Evolutionary conservation across 1,140 invertebrate genomes (phyloP).

Genomic region (Tetramorium alpestre): DNA sequence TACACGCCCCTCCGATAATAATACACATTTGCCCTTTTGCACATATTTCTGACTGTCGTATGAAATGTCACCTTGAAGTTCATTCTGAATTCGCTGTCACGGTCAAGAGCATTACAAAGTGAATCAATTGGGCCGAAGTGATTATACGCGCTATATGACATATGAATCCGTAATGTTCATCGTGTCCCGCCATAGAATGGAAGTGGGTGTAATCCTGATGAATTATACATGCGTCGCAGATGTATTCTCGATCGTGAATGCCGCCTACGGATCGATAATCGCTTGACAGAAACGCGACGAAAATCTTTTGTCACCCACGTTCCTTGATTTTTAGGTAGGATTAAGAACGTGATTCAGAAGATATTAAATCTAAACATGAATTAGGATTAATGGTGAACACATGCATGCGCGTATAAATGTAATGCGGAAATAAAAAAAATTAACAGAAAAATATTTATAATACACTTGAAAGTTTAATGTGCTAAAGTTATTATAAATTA

Average conservation of each 20-base stretch:
- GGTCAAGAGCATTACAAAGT: conserved; percentile 21
- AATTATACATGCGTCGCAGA: conserved; percentile 41
- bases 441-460: not conserved
- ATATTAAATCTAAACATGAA: not conserved
- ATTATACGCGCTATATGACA: conserved; percentile 1
- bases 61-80: not conserved
- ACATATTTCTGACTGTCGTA: not conserved
- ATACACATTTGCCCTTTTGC: conserved; percentile 19
- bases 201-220: conserved; percentile 21
- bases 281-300: no score
- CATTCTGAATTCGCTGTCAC: conserved; percentile 6
- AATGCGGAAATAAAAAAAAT: not conserved
- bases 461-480: not conserved
- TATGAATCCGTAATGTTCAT: conserved; percentile 19
- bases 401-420: not conserved
- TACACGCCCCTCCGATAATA: not conserved
- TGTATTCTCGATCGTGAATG: not conserved
- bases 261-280: conserved; percentile 14
- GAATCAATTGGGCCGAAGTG: conserved; percentile 1
- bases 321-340: not conserved
- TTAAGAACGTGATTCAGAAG: not conserved
- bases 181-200: not conserved
- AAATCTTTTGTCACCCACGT: not conserved
- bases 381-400: not conserved
- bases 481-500: not conserved